These are phyloP conservation scores for Selenia dentaria DNA, from an alignment of 2,888 invertebrate genomes.

Conservation along the genomic window DNA sequence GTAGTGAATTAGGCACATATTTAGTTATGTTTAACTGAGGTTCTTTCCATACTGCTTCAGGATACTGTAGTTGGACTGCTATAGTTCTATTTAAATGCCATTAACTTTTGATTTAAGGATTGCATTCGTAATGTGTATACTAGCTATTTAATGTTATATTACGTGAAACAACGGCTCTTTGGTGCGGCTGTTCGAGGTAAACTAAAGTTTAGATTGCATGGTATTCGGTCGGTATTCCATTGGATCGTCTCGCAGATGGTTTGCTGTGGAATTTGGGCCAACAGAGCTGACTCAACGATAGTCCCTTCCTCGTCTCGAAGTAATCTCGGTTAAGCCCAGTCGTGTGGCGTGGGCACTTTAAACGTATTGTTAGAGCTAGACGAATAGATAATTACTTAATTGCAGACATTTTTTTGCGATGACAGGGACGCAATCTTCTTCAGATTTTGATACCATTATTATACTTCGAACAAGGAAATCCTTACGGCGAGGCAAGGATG, in stretches of 20 bases:
- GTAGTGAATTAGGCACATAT: too few species aligned
- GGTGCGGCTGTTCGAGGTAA: constrained; percentile 37
- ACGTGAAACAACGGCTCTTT: constrained; percentile 67
- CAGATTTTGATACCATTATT: too few species aligned
- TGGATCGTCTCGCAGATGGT: constrained; percentile 62
- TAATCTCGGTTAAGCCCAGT: constrained; percentile 46
- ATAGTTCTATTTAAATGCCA: constrained; percentile 38
- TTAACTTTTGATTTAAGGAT: constrained; percentile 42
- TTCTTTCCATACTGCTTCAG: too few species aligned
- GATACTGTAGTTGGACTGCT: too few species aligned
- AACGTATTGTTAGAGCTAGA: neutral
- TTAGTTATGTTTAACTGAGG: too few species aligned
- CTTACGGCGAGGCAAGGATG: too few species aligned
- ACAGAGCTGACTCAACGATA: constrained; percentile 77
- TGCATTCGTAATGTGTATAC: constrained; percentile 60
- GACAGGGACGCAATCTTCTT: too few species aligned
- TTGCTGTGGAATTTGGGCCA: constrained; percentile 79
- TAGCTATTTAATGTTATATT: constrained; percentile 27
- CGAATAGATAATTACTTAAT: too few species aligned
- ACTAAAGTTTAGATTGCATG: constrained; percentile 38
- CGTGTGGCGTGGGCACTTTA: constrained; percentile 9
- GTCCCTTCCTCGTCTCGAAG: constrained; percentile 69
- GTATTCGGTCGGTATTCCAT: constrained; percentile 52
- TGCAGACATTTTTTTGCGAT: too few species aligned
- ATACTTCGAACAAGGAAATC: too few species aligned